A percentile compares a stretch with the other conserved stretches of the same genome.
Conservation (phyloP, 2,797 vertebrate genomes). For the Paratrypauchen microcephalus region DNA sequence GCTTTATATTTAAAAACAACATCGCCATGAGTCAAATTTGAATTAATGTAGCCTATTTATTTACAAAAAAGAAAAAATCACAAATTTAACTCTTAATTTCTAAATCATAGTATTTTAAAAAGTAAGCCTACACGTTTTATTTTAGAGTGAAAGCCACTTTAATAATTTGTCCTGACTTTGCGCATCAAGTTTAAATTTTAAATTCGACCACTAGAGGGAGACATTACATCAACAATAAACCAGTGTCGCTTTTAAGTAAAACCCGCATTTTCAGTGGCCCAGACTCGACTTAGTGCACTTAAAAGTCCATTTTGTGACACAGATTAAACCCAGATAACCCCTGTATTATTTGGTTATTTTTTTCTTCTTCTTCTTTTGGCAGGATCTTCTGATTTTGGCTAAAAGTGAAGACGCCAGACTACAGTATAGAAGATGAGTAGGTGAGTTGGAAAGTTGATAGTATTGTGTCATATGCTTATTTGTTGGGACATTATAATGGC, state of each 20-base stretch:
- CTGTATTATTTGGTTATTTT: background rate
- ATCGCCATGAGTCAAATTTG: background rate
- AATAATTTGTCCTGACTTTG: background rate
- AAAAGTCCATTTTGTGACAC: constrained; percentile 1
- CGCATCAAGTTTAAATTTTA: background rate
- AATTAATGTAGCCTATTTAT: background rate
- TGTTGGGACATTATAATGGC: background rate
- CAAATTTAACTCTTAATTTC: background rate
- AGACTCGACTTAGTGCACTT: constrained; percentile 6
- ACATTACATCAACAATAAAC: constrained; percentile 60
- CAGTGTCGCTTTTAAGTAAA: background rate
- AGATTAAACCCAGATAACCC: background rate
- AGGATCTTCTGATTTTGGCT: constrained; percentile 1
- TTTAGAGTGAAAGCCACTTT: background rate
- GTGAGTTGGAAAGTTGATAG: constrained; percentile 43
- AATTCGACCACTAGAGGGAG: constrained; percentile 66
- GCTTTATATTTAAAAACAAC: constrained; percentile 34
- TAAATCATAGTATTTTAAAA: background rate
- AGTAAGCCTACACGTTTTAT: background rate
- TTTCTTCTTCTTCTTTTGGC: background rate
- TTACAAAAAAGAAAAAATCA: background rate
- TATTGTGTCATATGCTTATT: background rate
- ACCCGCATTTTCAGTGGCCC: background rate
- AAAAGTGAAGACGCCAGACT: constrained; percentile 49
- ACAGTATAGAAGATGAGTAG: constrained; percentile 65